A percentile compares a stretch with the other conserved stretches of the same genome.
These are phyloP conservation scores for Pocillopora verrucosa DNA, from an alignment of 64 coral and sea anemone genomes.

Conservation along the genomic window DNA sequence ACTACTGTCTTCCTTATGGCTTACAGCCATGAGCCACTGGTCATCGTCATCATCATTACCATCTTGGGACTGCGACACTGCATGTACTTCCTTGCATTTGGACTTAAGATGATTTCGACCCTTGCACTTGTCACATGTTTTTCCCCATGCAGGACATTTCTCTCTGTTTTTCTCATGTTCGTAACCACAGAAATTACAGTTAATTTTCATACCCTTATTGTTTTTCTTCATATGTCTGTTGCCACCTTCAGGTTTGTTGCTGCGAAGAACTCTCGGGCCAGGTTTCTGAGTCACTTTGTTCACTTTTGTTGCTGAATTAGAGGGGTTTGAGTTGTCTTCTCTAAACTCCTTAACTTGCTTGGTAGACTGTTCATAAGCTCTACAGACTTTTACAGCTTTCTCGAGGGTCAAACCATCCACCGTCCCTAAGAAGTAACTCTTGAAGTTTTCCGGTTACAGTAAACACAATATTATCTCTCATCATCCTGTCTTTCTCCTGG, in stretches of 20 bases:
- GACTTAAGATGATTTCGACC: background rate
- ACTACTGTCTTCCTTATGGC: background rate
- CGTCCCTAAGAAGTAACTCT: background rate
- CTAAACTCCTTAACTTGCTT: background rate
- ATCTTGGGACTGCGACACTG: background rate
- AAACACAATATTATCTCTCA: slow-evolving; percentile 53
- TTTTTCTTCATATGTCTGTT: background rate
- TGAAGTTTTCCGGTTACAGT: background rate
- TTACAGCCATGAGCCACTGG: slow-evolving; percentile 5
- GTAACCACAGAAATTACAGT: background rate
- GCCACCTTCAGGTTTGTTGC: background rate
- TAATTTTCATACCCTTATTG: background rate
- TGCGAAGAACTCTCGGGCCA: background rate
- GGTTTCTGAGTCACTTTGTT: background rate
- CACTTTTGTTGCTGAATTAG: background rate
- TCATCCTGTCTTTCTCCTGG: slow-evolving; percentile 35
- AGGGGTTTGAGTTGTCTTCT: background rate
- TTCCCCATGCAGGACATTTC: background rate
- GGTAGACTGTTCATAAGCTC: slow-evolving; percentile 1
- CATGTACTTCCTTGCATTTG: background rate
- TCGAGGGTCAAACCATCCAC: background rate
- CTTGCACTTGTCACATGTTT: background rate
- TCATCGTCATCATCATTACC: background rate
- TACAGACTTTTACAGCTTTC: background rate
- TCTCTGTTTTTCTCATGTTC: background rate